phyloP scores from a whole-genome alignment of 2,113 vertebrate genomes.

The Platysteira castanea region DNA sequence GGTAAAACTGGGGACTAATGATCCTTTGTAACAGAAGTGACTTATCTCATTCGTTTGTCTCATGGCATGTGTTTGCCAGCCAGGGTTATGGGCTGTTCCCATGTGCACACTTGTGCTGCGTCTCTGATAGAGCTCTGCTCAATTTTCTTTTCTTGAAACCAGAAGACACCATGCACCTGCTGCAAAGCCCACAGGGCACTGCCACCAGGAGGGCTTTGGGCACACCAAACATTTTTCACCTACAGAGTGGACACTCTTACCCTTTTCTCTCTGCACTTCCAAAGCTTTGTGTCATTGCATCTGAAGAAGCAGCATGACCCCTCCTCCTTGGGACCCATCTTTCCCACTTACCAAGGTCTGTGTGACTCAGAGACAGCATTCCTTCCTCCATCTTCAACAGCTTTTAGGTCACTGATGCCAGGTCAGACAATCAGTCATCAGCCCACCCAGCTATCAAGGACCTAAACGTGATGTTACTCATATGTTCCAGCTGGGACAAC shows the following conservation, averaged over 20 bases:
- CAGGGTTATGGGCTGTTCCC: not conserved
- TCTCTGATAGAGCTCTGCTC: not conserved
- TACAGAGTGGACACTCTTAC: fast-evolving
- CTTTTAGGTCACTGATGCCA: not conserved
- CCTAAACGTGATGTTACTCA: fast-evolving
- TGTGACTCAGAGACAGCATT: not conserved
- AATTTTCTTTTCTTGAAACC: not conserved
- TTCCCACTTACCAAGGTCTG: not conserved
- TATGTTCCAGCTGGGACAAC: fast-evolving
- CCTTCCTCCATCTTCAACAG: not conserved
- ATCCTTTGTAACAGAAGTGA: not conserved
- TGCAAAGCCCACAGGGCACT: not conserved
- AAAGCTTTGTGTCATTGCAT: fast-evolving
- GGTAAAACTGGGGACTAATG: not conserved
- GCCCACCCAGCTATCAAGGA: not conserved
- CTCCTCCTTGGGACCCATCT: not conserved
- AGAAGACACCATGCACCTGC: not conserved
- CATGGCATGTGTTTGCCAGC: not conserved
- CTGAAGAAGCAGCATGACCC: not conserved
- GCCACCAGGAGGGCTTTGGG: not conserved
- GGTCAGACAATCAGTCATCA: not conserved
- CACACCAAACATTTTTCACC: not conserved
- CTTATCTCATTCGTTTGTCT: fast-evolving
- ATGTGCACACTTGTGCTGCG: not conserved
- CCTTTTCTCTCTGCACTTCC: not conserved